A percentile compares a stretch with the other conserved stretches of the same genome.
Evolutionary conservation across 35 echinoderm and acorn worm genomes (phyloP).

Genomic region (Strongylocentrotus purpuratus): DNA sequence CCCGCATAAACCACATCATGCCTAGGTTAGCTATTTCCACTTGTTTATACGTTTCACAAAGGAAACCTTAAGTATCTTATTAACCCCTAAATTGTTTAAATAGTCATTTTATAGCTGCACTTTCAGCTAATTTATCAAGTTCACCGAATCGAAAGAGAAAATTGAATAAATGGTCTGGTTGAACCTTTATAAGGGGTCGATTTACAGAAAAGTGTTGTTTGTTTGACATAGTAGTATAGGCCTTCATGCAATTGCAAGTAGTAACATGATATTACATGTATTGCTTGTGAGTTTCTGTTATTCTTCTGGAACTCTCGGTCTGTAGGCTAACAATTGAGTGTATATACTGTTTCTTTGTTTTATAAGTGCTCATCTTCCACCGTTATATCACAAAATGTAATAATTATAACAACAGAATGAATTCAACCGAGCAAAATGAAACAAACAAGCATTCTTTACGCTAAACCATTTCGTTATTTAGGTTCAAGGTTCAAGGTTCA

Average conservation of each 20-base stretch:
- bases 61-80: background rate
- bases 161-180: background rate
- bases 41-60: background rate
- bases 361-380: too few relatives aligned
- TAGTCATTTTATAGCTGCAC: background rate
- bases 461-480: too few relatives aligned
- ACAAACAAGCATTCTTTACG: too few relatives aligned
- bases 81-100: background rate
- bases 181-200: too few relatives aligned
- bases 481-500: too few relatives aligned
- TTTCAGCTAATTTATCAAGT: background rate
- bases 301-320: background rate
- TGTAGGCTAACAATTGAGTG: too few relatives aligned
- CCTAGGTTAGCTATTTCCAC: background rate
- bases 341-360: too few relatives aligned
- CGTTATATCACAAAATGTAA: too few relatives aligned
- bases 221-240: background rate
- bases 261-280: background rate
- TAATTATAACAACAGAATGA: too few relatives aligned
- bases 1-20: too few relatives aligned
- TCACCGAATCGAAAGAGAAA: background rate
- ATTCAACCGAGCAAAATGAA: too few relatives aligned
- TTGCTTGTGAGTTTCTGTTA: background rate
- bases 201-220: background rate
- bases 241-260: background rate